Evolutionary conservation across 2,888 invertebrate species (phyloP), one percentile per base, ranked within the genome.

Genomic region (Oxyteleia sp.): DNA sequence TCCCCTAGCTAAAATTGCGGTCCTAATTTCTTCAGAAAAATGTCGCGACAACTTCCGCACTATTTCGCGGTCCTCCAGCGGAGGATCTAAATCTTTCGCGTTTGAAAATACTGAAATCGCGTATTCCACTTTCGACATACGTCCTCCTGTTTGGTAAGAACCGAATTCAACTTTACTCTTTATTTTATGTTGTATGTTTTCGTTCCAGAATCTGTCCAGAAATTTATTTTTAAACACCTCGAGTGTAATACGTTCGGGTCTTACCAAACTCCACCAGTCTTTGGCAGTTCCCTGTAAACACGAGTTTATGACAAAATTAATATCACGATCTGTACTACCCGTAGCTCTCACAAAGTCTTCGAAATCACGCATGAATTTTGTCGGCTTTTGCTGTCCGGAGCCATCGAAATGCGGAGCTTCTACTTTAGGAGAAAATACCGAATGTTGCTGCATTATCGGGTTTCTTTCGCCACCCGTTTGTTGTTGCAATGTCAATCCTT

Each of bases 201-300:
- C 32, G 13, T 16, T 43, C 43, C 13, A 43, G 8, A 15, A 43
- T 43, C 43, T 43, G 1, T 13, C 13, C 3, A 43, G 13, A 13
- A 43, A 43, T 16, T 5, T 43, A 3, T 8, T 43, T 43, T 43
- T 43, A 43, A 43, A 43, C 10, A 8, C 10, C 43, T 8, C 1
- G 5, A 43, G 3, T 13, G 43, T 43, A 13, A 43, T 13, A 3
- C 10, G 1, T 3, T 43, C 13, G 1, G 43, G 43, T 13, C 10
- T 43, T 1, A 16, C 43, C 13, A 43, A 43, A 43, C 1, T 43
- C 43, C 43, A 43, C 43, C 43, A 43, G 10, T 43, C 43, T 13
- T 43, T 43, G 4, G 43, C 43, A 1, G 43, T 16, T 1, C 16
- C 43, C 16, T 13, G 3, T 4, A 43, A 16, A 43, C 43, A 43